Conservation (phyloP, 2,113 vertebrate species). For the Chionomys nivalis region DNA sequence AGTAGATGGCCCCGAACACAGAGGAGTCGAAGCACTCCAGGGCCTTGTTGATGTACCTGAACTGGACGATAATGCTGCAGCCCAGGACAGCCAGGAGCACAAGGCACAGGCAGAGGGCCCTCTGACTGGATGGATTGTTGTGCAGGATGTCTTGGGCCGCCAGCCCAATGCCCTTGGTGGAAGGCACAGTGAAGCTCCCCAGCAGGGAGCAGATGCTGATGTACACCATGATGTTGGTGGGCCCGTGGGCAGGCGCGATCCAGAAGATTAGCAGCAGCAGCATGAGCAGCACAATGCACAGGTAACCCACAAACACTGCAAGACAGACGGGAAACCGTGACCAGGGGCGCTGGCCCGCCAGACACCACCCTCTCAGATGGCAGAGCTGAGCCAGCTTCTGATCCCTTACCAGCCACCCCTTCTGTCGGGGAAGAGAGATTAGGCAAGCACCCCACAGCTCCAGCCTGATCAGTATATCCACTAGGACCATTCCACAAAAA, state of each 20-base stretch:
- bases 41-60: constrained; percentile 97
- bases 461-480: background rate
- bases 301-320: constrained; percentile 94
- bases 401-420: background rate
- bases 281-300: constrained; percentile 91
- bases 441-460: background rate
- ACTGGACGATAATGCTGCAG: constrained; percentile 95
- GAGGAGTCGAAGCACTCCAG: constrained; percentile 94
- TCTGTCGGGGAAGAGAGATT: background rate
- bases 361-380: too few species aligned
- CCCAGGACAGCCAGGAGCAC: constrained; percentile 91
- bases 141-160: constrained; percentile 91
- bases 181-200: constrained; percentile 97
- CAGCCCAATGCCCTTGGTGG: constrained; percentile 97
- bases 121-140: constrained; percentile 85
- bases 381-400: background rate
- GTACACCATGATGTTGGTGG: constrained; percentile 97
- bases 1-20: constrained; percentile 96
- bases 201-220: constrained; percentile 96
- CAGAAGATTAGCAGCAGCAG: constrained; percentile 93
- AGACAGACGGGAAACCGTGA: constrained; percentile 68
- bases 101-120: constrained; percentile 91
- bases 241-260: constrained; percentile 92
- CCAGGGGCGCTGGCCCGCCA: rapidly evolving
- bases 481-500: background rate